Evolutionary conservation across 2,888 invertebrate genomes (phyloP).

Genomic region (Oeneis ivallda): DNA sequence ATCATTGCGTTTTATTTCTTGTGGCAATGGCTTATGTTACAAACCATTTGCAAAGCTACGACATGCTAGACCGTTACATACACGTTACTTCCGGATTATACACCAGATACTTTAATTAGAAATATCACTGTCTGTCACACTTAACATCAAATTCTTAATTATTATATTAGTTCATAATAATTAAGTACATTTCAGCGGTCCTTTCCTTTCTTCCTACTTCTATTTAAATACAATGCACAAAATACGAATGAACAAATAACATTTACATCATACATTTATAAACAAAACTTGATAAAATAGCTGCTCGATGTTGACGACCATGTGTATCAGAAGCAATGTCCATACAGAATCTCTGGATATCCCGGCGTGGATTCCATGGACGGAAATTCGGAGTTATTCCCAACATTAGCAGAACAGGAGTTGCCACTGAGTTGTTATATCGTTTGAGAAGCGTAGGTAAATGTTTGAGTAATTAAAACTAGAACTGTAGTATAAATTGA

Average conservation of each 20-base stretch:
- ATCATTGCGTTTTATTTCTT: no score
- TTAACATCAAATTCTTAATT: no score
- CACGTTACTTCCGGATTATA: no score
- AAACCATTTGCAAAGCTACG: no score
- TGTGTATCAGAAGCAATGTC: constrained; percentile 47
- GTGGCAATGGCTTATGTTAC: no score
- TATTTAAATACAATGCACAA: neutral
- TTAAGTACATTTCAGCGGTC: no score
- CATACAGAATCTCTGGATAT: constrained; percentile 69
- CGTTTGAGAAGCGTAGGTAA: constrained; percentile 25
- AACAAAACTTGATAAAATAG: neutral
- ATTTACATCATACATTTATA: neutral
- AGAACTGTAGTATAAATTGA: neutral
- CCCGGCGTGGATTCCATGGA: constrained; percentile 62
- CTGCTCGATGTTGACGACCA: constrained; percentile 9
- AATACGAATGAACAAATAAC: neutral
- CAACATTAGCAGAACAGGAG: constrained; percentile 54
- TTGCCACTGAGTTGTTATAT: constrained; percentile 38
- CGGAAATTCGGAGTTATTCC: constrained; percentile 58
- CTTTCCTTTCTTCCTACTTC: no score
- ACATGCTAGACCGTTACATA: no score
- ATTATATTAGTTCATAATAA: no score
- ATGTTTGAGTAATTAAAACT: constrained; percentile 33
- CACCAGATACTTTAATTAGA: no score
- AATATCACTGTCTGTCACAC: no score